phyloP scores from a whole-genome alignment of 1,140 invertebrate genomes.

The Rhysida immarginata region DNA sequence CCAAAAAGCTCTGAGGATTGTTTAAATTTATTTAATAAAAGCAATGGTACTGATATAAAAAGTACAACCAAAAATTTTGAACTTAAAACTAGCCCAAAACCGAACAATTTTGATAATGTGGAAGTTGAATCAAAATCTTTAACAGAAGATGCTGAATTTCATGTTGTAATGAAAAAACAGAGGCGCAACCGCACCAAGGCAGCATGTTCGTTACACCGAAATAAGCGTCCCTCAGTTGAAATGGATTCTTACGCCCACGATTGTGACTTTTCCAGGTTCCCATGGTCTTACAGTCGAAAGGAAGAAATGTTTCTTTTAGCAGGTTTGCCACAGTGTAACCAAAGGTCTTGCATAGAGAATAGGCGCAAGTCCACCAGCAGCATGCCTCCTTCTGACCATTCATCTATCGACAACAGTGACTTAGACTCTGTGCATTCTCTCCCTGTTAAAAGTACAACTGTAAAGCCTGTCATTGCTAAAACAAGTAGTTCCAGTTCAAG shows the following conservation, averaged over 20 bases:
- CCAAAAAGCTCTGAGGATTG: too few relatives aligned
- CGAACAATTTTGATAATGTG: background rate
- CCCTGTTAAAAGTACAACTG: conserved; percentile 40
- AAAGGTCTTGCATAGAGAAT: background rate
- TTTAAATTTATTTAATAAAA: background rate
- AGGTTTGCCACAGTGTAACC: background rate
- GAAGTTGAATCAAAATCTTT: background rate
- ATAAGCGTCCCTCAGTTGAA: background rate
- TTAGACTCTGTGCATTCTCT: conserved; percentile 54
- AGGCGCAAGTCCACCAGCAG: conserved; percentile 39
- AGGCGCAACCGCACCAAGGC: background rate
- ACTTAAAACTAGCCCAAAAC: background rate
- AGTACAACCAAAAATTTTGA: background rate
- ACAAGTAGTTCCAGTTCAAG: conserved; percentile 31
- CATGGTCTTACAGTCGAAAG: background rate
- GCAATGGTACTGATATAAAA: background rate
- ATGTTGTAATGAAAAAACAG: background rate
- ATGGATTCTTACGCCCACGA: background rate
- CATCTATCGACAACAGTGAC: conserved; percentile 42
- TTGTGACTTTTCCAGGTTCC: background rate
- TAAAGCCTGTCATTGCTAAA: conserved; percentile 22
- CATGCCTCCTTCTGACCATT: conserved; percentile 50
- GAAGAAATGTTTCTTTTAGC: conserved; percentile 5
- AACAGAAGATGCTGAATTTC: conserved; percentile 7
- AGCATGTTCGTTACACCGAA: background rate